Conservation (phyloP, 2,113 vertebrate genomes). For the Bombycilla garrulus region DNA sequence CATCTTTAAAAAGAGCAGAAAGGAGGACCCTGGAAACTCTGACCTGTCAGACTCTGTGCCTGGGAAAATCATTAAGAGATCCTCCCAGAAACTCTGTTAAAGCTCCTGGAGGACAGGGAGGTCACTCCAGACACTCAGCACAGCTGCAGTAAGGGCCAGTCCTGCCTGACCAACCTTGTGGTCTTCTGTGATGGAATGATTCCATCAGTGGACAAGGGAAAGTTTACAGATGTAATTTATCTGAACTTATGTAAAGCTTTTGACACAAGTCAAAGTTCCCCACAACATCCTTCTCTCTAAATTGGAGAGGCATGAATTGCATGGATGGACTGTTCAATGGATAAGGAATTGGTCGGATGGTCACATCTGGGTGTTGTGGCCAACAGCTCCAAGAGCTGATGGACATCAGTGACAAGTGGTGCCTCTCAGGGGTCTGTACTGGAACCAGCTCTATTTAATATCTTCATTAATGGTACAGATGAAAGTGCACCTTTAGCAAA, state of each 20-base stretch:
- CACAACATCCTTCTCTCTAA: not conserved
- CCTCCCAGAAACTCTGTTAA: not conserved
- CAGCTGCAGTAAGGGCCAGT: too few species aligned
- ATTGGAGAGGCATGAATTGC: not conserved
- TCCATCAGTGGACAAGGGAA: not conserved
- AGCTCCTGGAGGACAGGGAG: not conserved
- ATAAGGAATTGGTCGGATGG: too few species aligned
- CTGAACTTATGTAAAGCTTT: not conserved
- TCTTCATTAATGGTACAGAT: not conserved
- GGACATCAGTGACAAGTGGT: not conserved
- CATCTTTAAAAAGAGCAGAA: not conserved
- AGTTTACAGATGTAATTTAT: not conserved
- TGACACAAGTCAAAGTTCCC: not conserved
- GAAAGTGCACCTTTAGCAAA: not conserved
- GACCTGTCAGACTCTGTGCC: not conserved
- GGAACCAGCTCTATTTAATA: not conserved
- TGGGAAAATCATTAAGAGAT: not conserved
- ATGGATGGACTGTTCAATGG: not conserved
- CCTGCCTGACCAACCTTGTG: not conserved
- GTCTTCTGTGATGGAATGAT: not conserved
- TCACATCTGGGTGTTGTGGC: fast-evolving
- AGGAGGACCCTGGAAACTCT: not conserved
- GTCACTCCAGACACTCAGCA: not conserved
- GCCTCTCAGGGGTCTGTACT: not conserved
- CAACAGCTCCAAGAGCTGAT: not conserved